Conservation (phyloP, 2,888 invertebrate species). For the Scaptomyza reducta region DNA sequence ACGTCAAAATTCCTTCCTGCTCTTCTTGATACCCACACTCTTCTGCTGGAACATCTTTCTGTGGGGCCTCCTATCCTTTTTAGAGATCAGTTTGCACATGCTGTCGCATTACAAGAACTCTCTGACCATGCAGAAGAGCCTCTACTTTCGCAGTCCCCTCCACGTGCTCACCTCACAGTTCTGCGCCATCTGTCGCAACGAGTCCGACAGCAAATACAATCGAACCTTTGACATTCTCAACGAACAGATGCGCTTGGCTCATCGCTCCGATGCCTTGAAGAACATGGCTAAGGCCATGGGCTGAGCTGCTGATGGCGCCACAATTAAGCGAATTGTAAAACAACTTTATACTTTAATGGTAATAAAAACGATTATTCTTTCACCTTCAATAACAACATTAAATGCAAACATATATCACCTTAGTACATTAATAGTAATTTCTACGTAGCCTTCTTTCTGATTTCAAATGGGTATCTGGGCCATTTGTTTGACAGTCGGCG, state of each 20-base stretch:
- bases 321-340: constrained; percentile 30
- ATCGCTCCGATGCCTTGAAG: constrained; percentile 77
- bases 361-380: constrained; percentile 41
- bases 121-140: constrained; percentile 85
- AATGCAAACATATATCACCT: constrained; percentile 76
- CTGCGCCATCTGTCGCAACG: constrained; percentile 88
- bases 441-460: constrained; percentile 19
- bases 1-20: constrained; percentile 84
- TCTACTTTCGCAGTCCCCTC: constrained; percentile 89
- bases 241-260: constrained; percentile 86
- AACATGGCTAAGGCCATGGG: constrained; percentile 81
- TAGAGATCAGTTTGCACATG: constrained; percentile 84
- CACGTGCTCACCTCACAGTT: constrained; percentile 88
- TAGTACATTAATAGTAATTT: constrained; percentile 41
- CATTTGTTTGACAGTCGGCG: constrained; percentile 93
- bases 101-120: constrained; percentile 89
- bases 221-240: constrained; percentile 84
- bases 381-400: constrained; percentile 61
- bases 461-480: constrained; percentile 85
- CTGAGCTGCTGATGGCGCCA: constrained; percentile 30
- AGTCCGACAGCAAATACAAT: constrained; percentile 86
- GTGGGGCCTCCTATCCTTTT: no score
- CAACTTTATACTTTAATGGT: constrained; percentile 48
- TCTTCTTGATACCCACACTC: constrained; percentile 87
- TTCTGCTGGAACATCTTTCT: constrained; percentile 85